Conservation (phyloP, 2,888 invertebrate genomes). For the Epirrita christyi region DNA sequence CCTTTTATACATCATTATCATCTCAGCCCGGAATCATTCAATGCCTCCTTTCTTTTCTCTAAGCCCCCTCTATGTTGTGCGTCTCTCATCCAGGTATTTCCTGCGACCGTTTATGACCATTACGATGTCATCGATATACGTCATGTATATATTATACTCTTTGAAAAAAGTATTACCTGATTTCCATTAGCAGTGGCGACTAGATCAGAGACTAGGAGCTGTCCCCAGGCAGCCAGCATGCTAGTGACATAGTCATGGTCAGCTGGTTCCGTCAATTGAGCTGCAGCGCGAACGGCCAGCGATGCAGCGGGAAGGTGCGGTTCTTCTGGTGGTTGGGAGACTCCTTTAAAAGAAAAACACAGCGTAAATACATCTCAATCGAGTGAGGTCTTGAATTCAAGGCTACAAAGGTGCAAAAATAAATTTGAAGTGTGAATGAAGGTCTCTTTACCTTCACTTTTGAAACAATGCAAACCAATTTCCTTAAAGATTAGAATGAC, state of each 20-base stretch:
- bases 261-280: slow-evolving; percentile 82
- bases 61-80: too few relatives aligned
- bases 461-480: slow-evolving; percentile 11
- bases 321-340: slow-evolving; percentile 72
- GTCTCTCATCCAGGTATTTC: too few relatives aligned
- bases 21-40: too few relatives aligned
- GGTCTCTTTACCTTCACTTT: slow-evolving; percentile 14
- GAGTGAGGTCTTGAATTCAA: neutral
- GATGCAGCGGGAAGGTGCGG: slow-evolving; percentile 87
- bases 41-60: too few relatives aligned
- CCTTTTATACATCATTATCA: slow-evolving; percentile 7
- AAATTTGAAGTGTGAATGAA: slow-evolving; percentile 1
- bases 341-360: slow-evolving; percentile 49
- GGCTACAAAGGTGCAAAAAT: slow-evolving; percentile 6
- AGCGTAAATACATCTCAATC: neutral
- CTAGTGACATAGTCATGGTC: slow-evolving; percentile 91
- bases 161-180: slow-evolving; percentile 52
- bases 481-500: neutral
- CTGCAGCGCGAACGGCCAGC: slow-evolving; percentile 81
- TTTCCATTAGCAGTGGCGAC: slow-evolving; percentile 87
- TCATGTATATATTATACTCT: too few relatives aligned
- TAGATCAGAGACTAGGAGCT: slow-evolving; percentile 89
- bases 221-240: slow-evolving; percentile 92
- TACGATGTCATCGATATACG: too few relatives aligned
- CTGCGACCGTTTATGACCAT: too few relatives aligned